phyloP scores from a whole-genome alignment of 2,888 invertebrate species.

The Serripes groenlandicus region DNA sequence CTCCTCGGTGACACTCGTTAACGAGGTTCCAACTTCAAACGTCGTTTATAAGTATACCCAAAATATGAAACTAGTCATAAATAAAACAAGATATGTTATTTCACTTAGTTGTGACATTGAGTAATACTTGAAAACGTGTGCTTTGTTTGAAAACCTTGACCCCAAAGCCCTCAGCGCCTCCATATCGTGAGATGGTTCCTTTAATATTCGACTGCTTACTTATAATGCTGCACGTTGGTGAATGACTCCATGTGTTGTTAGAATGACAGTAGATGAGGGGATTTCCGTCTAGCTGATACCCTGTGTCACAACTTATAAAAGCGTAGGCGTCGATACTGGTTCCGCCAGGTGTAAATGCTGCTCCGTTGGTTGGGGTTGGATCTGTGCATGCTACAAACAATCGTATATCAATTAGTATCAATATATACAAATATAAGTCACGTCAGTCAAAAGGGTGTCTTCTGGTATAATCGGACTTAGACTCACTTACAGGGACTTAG shows the following conservation, averaged over 20 bases:
- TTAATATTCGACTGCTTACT: too few species aligned
- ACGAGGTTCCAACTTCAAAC: too few species aligned
- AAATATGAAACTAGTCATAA: too few species aligned
- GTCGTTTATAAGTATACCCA: too few species aligned
- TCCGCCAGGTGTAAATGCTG: slow-evolving; percentile 4
- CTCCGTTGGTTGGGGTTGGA: slow-evolving; percentile 29
- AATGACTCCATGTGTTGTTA: slow-evolving; percentile 22
- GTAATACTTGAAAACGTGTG: too few species aligned
- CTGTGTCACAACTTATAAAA: slow-evolving; percentile 14
- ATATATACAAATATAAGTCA: not conserved
- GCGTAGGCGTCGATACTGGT: slow-evolving; percentile 7
- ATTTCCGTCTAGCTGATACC: slow-evolving; percentile 4
- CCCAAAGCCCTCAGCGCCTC: too few species aligned
- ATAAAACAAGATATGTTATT: too few species aligned
- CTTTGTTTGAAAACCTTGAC: too few species aligned
- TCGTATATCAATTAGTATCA: too few species aligned
- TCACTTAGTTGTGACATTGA: too few species aligned
- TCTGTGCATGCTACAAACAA: slow-evolving; percentile 36
- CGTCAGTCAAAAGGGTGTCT: not conserved
- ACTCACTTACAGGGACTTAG: not conserved
- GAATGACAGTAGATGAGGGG: slow-evolving; percentile 8
- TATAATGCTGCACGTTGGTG: slow-evolving; percentile 4
- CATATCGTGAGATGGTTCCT: too few species aligned
- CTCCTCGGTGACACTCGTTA: too few species aligned
- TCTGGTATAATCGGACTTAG: not conserved